These are phyloP conservation scores for Caracal caracal DNA, from an alignment of 2,113 vertebrate genomes.

Conservation along the genomic window DNA sequence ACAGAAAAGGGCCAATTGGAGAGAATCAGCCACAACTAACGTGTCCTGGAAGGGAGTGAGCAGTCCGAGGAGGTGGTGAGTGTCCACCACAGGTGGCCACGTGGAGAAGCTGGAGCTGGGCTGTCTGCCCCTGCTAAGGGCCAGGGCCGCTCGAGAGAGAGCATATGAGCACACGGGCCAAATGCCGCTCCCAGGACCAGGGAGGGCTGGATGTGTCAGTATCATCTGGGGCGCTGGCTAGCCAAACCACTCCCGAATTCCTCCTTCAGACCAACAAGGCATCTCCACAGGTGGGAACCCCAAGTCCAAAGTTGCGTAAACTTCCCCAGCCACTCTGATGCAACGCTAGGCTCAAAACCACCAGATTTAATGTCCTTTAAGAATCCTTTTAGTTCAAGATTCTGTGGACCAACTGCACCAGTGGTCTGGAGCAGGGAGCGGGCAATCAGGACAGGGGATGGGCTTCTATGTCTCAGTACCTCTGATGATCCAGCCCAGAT, in stretches of 20 bases:
- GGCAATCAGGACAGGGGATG: neutral
- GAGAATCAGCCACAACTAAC: neutral
- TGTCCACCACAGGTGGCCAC: rapidly evolving
- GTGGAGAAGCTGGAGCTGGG: neutral
- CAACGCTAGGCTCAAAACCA: neutral
- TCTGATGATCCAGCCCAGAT: neutral
- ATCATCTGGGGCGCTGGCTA: neutral
- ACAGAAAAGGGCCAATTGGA: neutral
- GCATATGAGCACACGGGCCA: rapidly evolving
- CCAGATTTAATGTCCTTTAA: neutral
- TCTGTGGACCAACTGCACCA: neutral
- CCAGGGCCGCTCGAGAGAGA: no score
- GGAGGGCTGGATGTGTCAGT: neutral
- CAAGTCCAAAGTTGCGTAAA: neutral
- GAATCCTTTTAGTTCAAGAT: neutral
- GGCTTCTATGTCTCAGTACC: neutral
- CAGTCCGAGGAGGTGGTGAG: neutral
- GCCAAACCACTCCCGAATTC: neutral
- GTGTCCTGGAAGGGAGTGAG: neutral
- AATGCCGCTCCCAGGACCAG: neutral
- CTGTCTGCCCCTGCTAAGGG: neutral
- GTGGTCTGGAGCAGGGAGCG: rapidly evolving
- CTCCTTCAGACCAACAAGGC: neutral
- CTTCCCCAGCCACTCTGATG: neutral
- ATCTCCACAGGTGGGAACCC: neutral